These are phyloP conservation scores for Carabus problematicus DNA, from an alignment of 2,888 invertebrate genomes.

Conservation along the genomic window DNA sequence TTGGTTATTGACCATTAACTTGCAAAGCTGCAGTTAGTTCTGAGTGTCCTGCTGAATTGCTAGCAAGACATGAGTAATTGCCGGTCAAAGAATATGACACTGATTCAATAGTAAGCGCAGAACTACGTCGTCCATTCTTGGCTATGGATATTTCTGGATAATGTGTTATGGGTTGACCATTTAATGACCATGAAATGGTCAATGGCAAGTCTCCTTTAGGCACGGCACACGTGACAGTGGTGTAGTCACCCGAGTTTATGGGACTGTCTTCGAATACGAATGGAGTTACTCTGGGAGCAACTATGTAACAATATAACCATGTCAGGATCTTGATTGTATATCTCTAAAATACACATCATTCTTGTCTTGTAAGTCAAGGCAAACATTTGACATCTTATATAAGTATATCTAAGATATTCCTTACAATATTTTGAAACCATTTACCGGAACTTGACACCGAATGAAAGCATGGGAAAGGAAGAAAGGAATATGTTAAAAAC, in stretches of 20 bases:
- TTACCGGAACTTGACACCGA: not conserved
- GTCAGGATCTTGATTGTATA: not conserved
- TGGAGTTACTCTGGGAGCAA: slow-evolving; percentile 75
- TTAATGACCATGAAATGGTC: slow-evolving; percentile 66
- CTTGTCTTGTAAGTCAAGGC: too few relatives aligned
- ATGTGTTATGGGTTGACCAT: slow-evolving; percentile 53
- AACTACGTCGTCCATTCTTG: slow-evolving; percentile 58
- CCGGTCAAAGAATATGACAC: slow-evolving; percentile 61
- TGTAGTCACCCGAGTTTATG: slow-evolving; percentile 65
- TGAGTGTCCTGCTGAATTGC: slow-evolving; percentile 75
- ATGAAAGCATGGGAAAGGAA: not conserved
- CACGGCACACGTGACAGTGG: slow-evolving; percentile 67
- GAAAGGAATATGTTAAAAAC: slow-evolving; percentile 13
- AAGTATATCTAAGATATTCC: too few relatives aligned
- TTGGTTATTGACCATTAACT: slow-evolving; percentile 67
- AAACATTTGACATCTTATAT: too few relatives aligned
- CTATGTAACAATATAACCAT: slow-evolving; percentile 58
- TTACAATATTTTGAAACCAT: not conserved
- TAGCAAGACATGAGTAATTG: slow-evolving; percentile 77
- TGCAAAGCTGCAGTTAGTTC: slow-evolving; percentile 72
- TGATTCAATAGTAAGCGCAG: slow-evolving; percentile 59
- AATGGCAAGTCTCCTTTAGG: slow-evolving; percentile 68
- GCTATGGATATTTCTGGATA: slow-evolving; percentile 45
- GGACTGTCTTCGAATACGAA: slow-evolving; percentile 69
- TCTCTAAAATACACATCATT: too few relatives aligned